These are phyloP conservation scores for Mareca penelope DNA, from an alignment of 2,797 vertebrate species.

Conservation along the genomic window DNA sequence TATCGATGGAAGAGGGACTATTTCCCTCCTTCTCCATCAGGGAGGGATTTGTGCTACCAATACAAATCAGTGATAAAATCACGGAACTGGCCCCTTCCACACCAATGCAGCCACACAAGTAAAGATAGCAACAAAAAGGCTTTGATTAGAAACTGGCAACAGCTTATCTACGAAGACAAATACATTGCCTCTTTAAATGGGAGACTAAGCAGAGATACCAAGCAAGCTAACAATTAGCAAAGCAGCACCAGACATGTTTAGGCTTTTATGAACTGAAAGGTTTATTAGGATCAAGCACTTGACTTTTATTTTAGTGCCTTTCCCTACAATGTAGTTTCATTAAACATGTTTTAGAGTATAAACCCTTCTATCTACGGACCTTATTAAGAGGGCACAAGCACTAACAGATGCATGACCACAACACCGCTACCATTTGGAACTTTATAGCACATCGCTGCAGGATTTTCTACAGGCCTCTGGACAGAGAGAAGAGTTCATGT, in stretches of 20 bases:
- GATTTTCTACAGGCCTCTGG: background rate
- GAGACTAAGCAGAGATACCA: background rate
- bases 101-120: background rate
- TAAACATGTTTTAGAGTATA: background rate
- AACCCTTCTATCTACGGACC: background rate
- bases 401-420: background rate
- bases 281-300: background rate
- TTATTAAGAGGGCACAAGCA: background rate
- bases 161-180: background rate
- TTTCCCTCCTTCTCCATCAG: background rate
- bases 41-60: background rate
- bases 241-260: background rate
- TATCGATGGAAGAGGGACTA: background rate
- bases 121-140: background rate
- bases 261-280: background rate
- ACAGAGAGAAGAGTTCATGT: accelerated
- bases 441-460: background rate
- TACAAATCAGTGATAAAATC: background rate
- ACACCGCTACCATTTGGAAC: background rate
- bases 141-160: background rate
- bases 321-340: background rate
- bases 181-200: background rate
- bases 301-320: background rate
- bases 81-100: background rate
- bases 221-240: background rate